phyloP scores from a whole-genome alignment of 2,888 invertebrate genomes.

The Lasioglossum pauxillum region DNA sequence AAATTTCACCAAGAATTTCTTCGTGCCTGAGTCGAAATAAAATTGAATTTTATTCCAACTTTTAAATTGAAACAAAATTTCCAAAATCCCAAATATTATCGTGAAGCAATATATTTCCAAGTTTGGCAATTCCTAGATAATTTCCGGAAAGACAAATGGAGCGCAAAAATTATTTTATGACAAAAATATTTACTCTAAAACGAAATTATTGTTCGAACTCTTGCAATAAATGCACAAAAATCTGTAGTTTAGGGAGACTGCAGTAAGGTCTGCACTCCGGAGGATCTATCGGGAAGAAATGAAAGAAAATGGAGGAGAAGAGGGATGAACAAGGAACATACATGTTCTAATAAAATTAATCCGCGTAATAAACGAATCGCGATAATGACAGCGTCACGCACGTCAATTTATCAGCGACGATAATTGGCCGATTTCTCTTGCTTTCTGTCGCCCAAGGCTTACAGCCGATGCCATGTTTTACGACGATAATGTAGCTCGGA shows the following conservation, averaged over 20 bases:
- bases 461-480: not conserved
- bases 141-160: not conserved
- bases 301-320: not conserved
- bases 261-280: not conserved
- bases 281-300: not conserved
- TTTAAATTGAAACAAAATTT: too few relatives aligned
- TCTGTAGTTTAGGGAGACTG: too few relatives aligned
- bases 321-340: not conserved
- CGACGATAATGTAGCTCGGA: not conserved
- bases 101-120: not conserved
- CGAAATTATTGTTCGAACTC: too few relatives aligned
- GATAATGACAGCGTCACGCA: constrained; percentile 22
- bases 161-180: not conserved
- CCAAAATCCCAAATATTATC: too few relatives aligned
- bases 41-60: too few relatives aligned
- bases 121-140: not conserved
- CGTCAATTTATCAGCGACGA: constrained; percentile 4
- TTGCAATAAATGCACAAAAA: too few relatives aligned
- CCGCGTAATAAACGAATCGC: constrained; percentile 38
- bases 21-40: too few relatives aligned
- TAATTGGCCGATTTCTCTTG: not conserved
- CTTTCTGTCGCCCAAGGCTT: not conserved
- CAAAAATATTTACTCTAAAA: too few relatives aligned
- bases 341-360: constrained; percentile 59
- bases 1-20: too few relatives aligned